Evolutionary conservation across 2,797 vertebrate genomes (phyloP).

Genomic region (Silurus lanzhouensis): DNA sequence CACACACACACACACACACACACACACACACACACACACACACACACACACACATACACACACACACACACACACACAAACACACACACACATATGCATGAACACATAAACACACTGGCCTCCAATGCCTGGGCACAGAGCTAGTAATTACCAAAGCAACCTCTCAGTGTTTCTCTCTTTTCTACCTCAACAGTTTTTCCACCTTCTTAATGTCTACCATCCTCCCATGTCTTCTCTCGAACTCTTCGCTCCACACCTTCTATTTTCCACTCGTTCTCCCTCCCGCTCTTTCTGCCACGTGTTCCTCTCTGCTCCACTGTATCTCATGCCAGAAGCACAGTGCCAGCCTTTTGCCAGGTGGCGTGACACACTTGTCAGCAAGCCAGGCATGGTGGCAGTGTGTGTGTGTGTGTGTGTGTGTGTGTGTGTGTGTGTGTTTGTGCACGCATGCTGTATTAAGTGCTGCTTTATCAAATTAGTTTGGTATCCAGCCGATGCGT

Average conservation of each 20-base stretch:
- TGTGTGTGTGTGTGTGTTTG: slow-evolving; percentile 18
- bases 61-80: slow-evolving; percentile 67
- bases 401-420: slow-evolving; percentile 39
- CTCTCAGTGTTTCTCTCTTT: slow-evolving; percentile 59
- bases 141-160: slow-evolving; percentile 81
- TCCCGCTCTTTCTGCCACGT: slow-evolving; percentile 48
- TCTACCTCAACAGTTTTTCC: slow-evolving; percentile 50
- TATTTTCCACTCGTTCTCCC: slow-evolving; percentile 38
- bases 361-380: slow-evolving; percentile 62
- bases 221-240: slow-evolving; percentile 10
- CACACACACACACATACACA: slow-evolving; percentile 60
- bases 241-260: slow-evolving; percentile 41
- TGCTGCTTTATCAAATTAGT: slow-evolving; percentile 67
- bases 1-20: slow-evolving; percentile 64
- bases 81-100: slow-evolving; percentile 61
- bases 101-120: slow-evolving; percentile 71
- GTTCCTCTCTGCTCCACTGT: slow-evolving; percentile 33
- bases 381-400: slow-evolving; percentile 56
- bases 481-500: slow-evolving; percentile 69
- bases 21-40: slow-evolving; percentile 63
- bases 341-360: slow-evolving; percentile 60
- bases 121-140: slow-evolving; percentile 71
- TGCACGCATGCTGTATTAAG: slow-evolving; percentile 56
- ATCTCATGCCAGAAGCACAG: slow-evolving; percentile 42
- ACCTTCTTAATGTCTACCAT: slow-evolving; percentile 36